A percentile compares a stretch with the other conserved stretches of the same genome.
These are phyloP conservation scores for Orchestes rusci DNA, from an alignment of 2,888 invertebrate genomes.

Conservation along the genomic window DNA sequence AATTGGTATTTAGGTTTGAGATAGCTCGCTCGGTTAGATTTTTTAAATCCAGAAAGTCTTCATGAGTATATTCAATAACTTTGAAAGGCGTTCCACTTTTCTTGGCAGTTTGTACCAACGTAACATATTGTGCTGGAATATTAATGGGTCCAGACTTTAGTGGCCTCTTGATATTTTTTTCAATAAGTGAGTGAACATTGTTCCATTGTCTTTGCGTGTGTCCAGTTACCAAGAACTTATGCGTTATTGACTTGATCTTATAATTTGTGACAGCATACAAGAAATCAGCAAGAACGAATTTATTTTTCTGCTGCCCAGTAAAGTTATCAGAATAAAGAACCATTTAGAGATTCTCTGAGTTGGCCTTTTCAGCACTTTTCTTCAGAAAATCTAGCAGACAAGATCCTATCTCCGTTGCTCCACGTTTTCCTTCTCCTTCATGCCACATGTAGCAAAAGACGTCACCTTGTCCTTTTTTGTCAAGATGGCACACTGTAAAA, in stretches of 20 bases:
- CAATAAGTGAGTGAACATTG: not conserved
- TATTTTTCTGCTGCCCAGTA: not conserved
- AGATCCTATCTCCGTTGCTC: not conserved
- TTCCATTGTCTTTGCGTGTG: not conserved
- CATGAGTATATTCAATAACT: not conserved
- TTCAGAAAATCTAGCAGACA: not conserved
- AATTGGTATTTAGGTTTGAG: not conserved
- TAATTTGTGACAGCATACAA: not conserved
- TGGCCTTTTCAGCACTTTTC: constrained; percentile 4
- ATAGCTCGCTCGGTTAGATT: not conserved
- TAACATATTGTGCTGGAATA: not conserved
- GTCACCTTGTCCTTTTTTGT: not conserved
- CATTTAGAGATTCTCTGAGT: constrained; percentile 15
- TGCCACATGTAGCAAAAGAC: not conserved
- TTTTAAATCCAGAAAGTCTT: not conserved
- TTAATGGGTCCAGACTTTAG: not conserved
- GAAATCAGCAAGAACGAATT: not conserved
- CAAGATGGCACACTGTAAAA: constrained; percentile 31
- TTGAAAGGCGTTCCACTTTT: not conserved
- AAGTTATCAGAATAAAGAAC: constrained; percentile 9
- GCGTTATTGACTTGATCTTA: not conserved
- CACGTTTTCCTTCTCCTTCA: not conserved
- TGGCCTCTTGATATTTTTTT: not conserved
- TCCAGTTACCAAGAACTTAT: not conserved
- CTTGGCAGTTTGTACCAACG: not conserved